A percentile compares a stretch with the other conserved stretches of the same genome.
Evolutionary conservation across 2,113 vertebrate genomes (phyloP).

Genomic region (Hippopotamus amphibius): DNA sequence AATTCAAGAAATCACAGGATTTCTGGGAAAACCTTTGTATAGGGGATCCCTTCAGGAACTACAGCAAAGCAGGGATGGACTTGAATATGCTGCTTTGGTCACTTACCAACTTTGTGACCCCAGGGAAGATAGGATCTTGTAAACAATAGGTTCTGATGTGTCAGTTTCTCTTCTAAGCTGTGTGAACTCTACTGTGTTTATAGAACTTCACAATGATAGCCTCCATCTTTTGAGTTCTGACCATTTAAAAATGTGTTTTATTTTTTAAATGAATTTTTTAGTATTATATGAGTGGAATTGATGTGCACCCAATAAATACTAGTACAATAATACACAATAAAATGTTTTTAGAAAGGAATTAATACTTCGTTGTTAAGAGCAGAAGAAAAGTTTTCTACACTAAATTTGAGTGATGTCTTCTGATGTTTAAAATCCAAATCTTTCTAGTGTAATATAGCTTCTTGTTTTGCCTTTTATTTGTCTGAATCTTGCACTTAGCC

Average conservation of each 20-base stretch:
- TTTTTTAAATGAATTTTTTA: constrained; percentile 41
- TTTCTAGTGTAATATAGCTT: neutral
- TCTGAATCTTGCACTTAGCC: neutral
- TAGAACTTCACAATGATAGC: neutral
- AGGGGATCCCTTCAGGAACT: neutral
- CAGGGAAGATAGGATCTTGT: neutral
- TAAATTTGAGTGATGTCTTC: constrained; percentile 17
- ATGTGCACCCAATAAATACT: neutral
- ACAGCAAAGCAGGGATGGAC: neutral
- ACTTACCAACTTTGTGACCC: neutral
- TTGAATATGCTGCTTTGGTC: neutral
- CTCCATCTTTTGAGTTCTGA: constrained; percentile 18
- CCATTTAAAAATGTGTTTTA: constrained; percentile 22
- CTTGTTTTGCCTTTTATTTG: neutral
- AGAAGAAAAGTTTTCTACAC: neutral
- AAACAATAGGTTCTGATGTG: neutral
- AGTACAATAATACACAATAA: neutral
- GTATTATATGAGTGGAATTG: neutral
- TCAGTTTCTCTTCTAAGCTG: neutral
- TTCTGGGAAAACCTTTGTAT: neutral
- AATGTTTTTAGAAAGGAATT: neutral
- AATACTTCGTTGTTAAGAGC: neutral
- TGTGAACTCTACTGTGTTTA: neutral
- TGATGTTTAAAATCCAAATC: neutral
- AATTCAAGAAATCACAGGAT: constrained; percentile 6